Percentiles rank a stretch among this genome's conserved stretches.
Evolutionary conservation across 1,140 invertebrate genomes (phyloP).

Genomic region (Kradibia gibbosae): DNA sequence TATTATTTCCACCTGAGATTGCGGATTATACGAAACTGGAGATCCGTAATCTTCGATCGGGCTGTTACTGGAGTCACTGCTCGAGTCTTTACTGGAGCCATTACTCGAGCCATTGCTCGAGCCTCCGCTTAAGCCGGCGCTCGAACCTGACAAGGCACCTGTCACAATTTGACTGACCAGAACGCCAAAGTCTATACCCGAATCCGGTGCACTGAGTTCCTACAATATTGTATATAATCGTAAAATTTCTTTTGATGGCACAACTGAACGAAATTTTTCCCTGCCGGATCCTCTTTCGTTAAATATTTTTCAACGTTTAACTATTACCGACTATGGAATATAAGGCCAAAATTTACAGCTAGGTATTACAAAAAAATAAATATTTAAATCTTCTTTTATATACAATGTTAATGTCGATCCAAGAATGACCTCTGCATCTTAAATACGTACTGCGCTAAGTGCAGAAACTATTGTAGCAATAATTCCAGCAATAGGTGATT

Average conservation of each 20-base stretch:
- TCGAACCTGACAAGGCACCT: slow-evolving; percentile 64
- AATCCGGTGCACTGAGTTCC: slow-evolving; percentile 58
- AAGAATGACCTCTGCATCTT: too few relatives aligned
- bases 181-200: slow-evolving; percentile 60
- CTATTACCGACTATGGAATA: too few relatives aligned
- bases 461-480: slow-evolving; percentile 60
- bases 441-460: slow-evolving; percentile 63
- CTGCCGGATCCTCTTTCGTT: too few relatives aligned
- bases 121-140: slow-evolving; percentile 62
- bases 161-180: slow-evolving; percentile 63
- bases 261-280: too few relatives aligned
- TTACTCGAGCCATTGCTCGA: slow-evolving; percentile 41
- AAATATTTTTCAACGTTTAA: too few relatives aligned
- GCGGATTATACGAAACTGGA: background rate
- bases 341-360: too few relatives aligned
- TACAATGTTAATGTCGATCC: too few relatives aligned
- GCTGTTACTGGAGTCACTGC: slow-evolving; percentile 4
- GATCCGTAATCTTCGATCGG: background rate
- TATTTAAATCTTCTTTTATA: too few relatives aligned
- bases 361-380: too few relatives aligned
- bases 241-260: slow-evolving; percentile 22
- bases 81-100: slow-evolving; percentile 54
- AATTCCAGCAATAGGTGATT: slow-evolving; percentile 60
- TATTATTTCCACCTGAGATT: background rate
- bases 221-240: slow-evolving; percentile 39